Evolutionary conservation across 64 coral and sea anemone genomes (phyloP).

Genomic region (Astreopora myriophthalma): DNA sequence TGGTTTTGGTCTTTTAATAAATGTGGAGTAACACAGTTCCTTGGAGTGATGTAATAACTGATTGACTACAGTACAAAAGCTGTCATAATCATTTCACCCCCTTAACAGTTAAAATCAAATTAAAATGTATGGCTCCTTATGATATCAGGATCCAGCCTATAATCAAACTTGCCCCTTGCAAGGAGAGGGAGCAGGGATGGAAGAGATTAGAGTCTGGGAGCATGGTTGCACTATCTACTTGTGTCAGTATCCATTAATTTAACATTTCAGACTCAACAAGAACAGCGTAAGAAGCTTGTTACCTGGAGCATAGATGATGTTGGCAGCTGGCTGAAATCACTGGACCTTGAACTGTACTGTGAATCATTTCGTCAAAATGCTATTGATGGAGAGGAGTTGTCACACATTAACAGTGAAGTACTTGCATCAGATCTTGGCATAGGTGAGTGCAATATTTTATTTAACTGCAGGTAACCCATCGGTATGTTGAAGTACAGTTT

Average conservation of each 20-base stretch:
- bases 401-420: conserved; percentile 71
- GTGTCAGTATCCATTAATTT: background rate
- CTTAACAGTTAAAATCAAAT: too few relatives aligned
- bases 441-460: conserved; percentile 2
- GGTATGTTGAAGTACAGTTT: background rate
- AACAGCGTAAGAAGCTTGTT: conserved; percentile 79
- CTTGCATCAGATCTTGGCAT: conserved; percentile 90
- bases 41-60: too few relatives aligned
- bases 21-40: too few relatives aligned
- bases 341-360: conserved; percentile 86
- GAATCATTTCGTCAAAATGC: conserved; percentile 88
- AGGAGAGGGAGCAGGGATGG: too few relatives aligned
- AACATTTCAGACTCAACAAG: conserved; percentile 22
- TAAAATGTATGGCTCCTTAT: too few relatives aligned
- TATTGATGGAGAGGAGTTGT: conserved; percentile 93
- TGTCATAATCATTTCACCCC: too few relatives aligned
- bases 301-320: conserved; percentile 93
- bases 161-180: too few relatives aligned
- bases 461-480: background rate
- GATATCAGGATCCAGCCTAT: too few relatives aligned
- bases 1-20: too few relatives aligned
- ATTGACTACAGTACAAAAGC: too few relatives aligned
- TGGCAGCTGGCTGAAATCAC: conserved; percentile 80
- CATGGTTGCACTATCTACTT: background rate
- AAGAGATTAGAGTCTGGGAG: too few relatives aligned